These are phyloP conservation scores for Halictus ligatus DNA, from an alignment of 2,888 invertebrate species.

Conservation along the genomic window DNA sequence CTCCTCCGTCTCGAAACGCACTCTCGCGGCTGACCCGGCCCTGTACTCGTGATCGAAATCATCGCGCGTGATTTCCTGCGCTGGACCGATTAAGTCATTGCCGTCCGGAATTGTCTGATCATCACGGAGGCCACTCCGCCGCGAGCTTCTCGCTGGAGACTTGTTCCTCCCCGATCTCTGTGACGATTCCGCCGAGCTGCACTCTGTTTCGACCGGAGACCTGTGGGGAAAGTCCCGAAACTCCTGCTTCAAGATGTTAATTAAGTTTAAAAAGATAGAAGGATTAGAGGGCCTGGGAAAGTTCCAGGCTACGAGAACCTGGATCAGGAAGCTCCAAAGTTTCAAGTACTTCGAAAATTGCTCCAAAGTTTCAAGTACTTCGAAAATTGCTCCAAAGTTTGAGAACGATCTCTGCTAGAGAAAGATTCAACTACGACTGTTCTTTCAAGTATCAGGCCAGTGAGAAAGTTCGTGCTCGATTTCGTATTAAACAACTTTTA, in stretches of 20 bases:
- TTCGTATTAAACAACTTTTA: too few species aligned
- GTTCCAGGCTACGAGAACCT: too few species aligned
- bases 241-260: not conserved
- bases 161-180: slow-evolving; percentile 18
- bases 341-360: too few species aligned
- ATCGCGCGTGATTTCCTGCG: slow-evolving; percentile 58
- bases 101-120: slow-evolving; percentile 43
- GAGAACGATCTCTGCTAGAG: too few species aligned
- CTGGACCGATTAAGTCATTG: slow-evolving; percentile 62
- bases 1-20: slow-evolving; percentile 68
- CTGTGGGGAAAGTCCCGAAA: slow-evolving; percentile 13
- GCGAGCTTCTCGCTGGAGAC: slow-evolving; percentile 11
- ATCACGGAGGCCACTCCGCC: slow-evolving; percentile 34
- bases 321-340: not conserved
- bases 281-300: not conserved
- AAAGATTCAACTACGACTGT: too few species aligned
- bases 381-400: too few species aligned
- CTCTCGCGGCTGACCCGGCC: slow-evolving; percentile 51
- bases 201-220: slow-evolving; percentile 12
- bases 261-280: not conserved
- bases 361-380: not conserved
- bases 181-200: not conserved
- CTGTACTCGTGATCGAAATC: slow-evolving; percentile 54
- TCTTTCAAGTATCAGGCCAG: too few species aligned
- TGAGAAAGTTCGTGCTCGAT: too few species aligned